Conservation (phyloP, 2,888 invertebrate genomes). For the Stenurella melanura region DNA sequence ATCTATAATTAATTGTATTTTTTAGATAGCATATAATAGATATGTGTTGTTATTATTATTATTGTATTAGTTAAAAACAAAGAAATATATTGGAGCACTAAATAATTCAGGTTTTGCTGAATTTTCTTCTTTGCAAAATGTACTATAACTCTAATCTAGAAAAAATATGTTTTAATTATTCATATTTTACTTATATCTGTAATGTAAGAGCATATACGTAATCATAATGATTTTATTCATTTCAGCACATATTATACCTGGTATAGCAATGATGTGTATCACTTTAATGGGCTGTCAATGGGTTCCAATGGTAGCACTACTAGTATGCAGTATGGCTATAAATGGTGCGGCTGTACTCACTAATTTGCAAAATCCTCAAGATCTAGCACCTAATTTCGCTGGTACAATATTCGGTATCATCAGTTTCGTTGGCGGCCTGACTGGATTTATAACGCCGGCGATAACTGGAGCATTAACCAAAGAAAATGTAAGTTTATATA, state of each 20-base stretch:
- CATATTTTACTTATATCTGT: no score
- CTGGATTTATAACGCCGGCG: constrained; percentile 62
- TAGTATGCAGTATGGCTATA: constrained; percentile 59
- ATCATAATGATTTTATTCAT: not conserved
- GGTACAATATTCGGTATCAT: constrained; percentile 64
- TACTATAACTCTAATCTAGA: no score
- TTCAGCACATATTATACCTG: constrained; percentile 76
- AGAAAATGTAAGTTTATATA: constrained; percentile 55
- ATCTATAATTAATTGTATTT: no score
- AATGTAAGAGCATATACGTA: no score
- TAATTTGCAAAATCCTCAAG: constrained; percentile 63
- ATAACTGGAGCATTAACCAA: constrained; percentile 58
- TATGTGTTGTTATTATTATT: no score
- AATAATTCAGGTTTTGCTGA: no score
- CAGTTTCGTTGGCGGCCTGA: constrained; percentile 62
- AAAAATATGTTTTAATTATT: no score
- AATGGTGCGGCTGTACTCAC: constrained; percentile 64
- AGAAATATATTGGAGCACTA: no score
- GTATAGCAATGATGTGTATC: constrained; percentile 70
- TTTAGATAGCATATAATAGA: no score
- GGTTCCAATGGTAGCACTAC: constrained; percentile 55
- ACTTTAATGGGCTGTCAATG: constrained; percentile 54
- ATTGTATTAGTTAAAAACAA: no score
- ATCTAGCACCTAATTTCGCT: constrained; percentile 65
- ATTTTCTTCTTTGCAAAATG: no score